Base-by-base conservation (phyloP, 2,888 invertebrate genomes). In the Geotrupes spiniger region DNA sequence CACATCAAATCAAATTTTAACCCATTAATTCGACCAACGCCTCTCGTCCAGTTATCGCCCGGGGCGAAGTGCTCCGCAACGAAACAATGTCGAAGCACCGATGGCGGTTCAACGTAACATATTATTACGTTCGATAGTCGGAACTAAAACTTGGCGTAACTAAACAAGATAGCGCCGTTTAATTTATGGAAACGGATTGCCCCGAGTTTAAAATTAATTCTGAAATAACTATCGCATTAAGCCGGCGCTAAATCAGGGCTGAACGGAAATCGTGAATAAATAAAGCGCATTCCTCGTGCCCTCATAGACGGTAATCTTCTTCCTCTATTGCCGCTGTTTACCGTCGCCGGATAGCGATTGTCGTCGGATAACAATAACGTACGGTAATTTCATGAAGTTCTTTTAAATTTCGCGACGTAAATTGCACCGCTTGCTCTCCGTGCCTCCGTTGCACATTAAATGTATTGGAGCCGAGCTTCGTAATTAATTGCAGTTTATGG, bases 211-310 rank as follows among this genome's bases (percentile, higher is more conserved):
- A 36, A 43, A 43, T 42, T 42, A 42, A 36, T 36, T 42, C 42
- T 12, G 10, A 39, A 39, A 39, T 39, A 39, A 12, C 36, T 12
- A 36, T 36, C 9, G 10, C 21, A 26, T 40, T 25, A 14, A 40
- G 10, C 25, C 2, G 27, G 14, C 21, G 11, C 21, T 36, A 14
- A 16, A 25, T 36, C 26, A 12, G 36, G 36, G 33, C 14, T 14
- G 11, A 36, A 21, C 36, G 43, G 43, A 43, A 11, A 43, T 36
- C 36, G 11, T 36, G 43, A 43, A 43, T 43, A 36, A 43, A 21
- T 33, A 36, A 43, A 17, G 12, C 21, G 36, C 9, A 5, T 15
- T 33, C 8, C 33, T 33, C 33, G 2, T 36, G 36, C 15, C 12
- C 27, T n/a, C 27, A n/a, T 21, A 40, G 33, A 27, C 25, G 17